phyloP scores from a whole-genome alignment of 2,113 vertebrate genomes.

The Chaenocephalus aceratus region DNA sequence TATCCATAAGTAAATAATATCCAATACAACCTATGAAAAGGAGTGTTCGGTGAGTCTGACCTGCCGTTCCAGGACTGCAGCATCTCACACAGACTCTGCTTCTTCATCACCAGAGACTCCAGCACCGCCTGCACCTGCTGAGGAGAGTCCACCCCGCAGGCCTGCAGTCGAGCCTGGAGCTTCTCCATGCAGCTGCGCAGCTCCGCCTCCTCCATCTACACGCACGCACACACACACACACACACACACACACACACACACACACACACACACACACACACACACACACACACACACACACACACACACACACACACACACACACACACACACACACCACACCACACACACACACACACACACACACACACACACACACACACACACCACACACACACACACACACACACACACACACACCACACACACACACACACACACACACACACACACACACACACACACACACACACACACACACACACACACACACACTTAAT shows the following conservation, averaged over 20 bases:
- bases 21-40: background rate
- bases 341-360: no score
- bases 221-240: background rate
- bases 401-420: no score
- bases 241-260: no score
- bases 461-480: no score
- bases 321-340: no score
- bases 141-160: slow-evolving; percentile 86
- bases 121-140: slow-evolving; percentile 92
- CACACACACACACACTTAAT: no score
- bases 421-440: no score
- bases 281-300: background rate
- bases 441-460: no score
- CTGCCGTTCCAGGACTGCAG: slow-evolving; percentile 96
- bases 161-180: slow-evolving; percentile 90
- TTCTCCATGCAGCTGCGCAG: slow-evolving; percentile 96
- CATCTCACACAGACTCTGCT: slow-evolving; percentile 96
- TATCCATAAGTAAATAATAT: background rate
- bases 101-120: slow-evolving; percentile 95
- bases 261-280: background rate
- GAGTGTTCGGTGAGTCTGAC: slow-evolving; percentile 66
- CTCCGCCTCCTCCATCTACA: slow-evolving; percentile 96
- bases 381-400: no score
- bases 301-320: no score
- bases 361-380: no score